Base-by-base conservation (phyloP, 1,140 invertebrate species). In the Drosophila kikkawai region DNA sequence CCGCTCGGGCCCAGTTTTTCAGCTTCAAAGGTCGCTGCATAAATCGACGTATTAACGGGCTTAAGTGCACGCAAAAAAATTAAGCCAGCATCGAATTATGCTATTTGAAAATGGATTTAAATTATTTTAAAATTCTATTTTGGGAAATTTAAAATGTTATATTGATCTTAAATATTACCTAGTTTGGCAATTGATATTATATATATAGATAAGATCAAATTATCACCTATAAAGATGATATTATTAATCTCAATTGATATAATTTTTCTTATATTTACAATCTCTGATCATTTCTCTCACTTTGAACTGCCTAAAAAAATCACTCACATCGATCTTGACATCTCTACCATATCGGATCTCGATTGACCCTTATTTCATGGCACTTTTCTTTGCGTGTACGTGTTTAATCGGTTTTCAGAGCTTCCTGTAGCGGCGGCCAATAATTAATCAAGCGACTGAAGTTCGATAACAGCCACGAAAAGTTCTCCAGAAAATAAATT, bases 381-480 rank as follows among this genome's bases (percentile, higher is more conserved):
- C 34, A 39, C 13, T 56, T 56, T 56, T 56, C 53, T 56, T 39
- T 39, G 36, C 53, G 53, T 56, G 39, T 37, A 22, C 45, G 44
- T 66, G 44, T 17, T 50, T 50, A 71, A 41, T 42, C 67, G 32
- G 5, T 19, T 50, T 37, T 29, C n/a, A 74, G 45, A 39, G 70
- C 70, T 74, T 74, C 70, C 70, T 73, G 67, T 59, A 60, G 45
- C 12, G 57, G 39, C 37, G 37, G 9, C 32, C 70, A 74, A 74
- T 74, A 74, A 74, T 74, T 74, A 74, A 74, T 74, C 70, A 74
- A 48, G 19, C 9, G n/a, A 36, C 36, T 22, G 22, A 59, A 34
- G 39, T 45, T 22, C 65, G 65, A 71, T 71, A 70, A 69, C 50
- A 57, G 41, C 48, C 57, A 75, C 45, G 26, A 76, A 77, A 67